phyloP scores from a whole-genome alignment of 2,113 vertebrate species.

The Chaetura pelagica region DNA sequence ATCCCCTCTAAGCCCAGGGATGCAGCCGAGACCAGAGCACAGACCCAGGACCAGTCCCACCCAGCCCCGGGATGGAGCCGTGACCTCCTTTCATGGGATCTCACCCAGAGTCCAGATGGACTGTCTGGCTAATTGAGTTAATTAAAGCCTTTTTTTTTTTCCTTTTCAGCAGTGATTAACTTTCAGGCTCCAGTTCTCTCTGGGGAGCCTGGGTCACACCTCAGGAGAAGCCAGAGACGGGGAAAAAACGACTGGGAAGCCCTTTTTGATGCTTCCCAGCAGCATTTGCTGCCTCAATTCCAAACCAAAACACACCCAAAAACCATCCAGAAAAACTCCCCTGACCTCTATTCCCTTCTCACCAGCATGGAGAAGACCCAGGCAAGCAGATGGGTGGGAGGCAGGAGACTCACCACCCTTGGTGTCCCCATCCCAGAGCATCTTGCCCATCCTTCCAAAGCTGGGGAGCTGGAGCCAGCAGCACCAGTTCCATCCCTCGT shows the following conservation, averaged over 20 bases:
- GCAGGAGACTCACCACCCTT: background rate
- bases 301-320: fast-evolving
- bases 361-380: background rate
- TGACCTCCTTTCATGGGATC: background rate
- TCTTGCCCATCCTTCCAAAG: background rate
- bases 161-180: constrained; percentile 21
- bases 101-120: constrained; percentile 12
- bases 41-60: fast-evolving
- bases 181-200: constrained; percentile 8
- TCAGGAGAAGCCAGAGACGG: background rate
- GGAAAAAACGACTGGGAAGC: background rate
- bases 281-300: fast-evolving
- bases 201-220: background rate
- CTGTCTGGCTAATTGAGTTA: constrained; percentile 32
- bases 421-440: background rate
- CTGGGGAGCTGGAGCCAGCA: background rate
- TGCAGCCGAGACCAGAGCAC: background rate
- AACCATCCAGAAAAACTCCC: background rate
- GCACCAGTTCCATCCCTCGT: background rate
- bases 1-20: background rate
- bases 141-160: constrained; percentile 53
- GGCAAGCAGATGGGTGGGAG: fast-evolving
- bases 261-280: background rate
- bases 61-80: fast-evolving
- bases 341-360: background rate